Base-by-base conservation (phyloP, 2,888 invertebrate species). In the Caradrina kadenii region DNA sequence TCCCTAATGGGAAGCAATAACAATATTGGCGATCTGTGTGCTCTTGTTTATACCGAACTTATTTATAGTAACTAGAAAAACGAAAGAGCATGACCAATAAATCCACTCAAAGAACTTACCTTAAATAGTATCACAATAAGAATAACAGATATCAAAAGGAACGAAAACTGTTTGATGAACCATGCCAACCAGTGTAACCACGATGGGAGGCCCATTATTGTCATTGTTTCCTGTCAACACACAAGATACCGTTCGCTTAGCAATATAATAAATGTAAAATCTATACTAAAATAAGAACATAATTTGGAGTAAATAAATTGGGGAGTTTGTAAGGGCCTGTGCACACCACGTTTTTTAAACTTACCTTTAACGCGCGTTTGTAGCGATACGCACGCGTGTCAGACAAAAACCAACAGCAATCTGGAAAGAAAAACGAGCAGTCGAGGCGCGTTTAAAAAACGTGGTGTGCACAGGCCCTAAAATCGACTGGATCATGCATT, bases 151-250 rank as follows among this genome's bases (percentile, higher is more conserved):
- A 98, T 93, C 4, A 97, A 84, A 53, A 98, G 96, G 85, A 98
- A 97, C 1, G 97, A 90, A 79, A 98, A 97, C 69, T 97, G 97
- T 88, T 98, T 98, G 59, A 98, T 94, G 90, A 98, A 98, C 98
- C 99, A 98, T 7, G 98, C 98, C 8, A 97, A 87, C 98, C 99
- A 99, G 86, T 98, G 97, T 73, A 98, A 93, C 97, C 98, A 98
- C 66, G 97, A 97, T 60, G 97, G 97, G 59, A 99, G 93, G 2
- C 99, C 99, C 97, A 98, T 98, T 95, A 99, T 98, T 92, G 98
- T 98, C 98, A 99, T 98, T 13, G 98, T 97, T 96, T 99, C 99
- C 97, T 98, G 94, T 62, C 81, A 90, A 86, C 74, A 79, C 54
- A 79, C 54, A 76, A 78, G 3, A 75, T 63, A 75, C 58, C 45